Evolutionary conservation across 2,888 invertebrate genomes (phyloP).

Genomic region (Clunio marinus): DNA sequence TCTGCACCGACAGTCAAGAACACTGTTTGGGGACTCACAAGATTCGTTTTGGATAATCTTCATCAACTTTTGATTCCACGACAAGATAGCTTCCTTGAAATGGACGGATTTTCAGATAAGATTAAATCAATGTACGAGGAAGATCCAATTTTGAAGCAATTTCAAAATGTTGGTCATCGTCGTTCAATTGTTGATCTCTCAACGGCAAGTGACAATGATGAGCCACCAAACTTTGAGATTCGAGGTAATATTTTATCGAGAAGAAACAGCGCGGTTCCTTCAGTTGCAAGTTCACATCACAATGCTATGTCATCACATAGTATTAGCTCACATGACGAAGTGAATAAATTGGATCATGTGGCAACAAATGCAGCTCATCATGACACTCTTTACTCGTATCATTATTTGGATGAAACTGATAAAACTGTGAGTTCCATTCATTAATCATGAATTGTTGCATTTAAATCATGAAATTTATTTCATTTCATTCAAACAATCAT

Average conservation of each 20-base stretch:
- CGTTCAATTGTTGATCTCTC: constrained; percentile 26
- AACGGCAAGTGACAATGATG: neutral
- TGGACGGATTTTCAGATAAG: neutral
- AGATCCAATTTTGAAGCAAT: constrained; percentile 27
- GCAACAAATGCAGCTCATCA: constrained; percentile 76
- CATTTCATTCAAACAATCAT: no score
- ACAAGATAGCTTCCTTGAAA: neutral
- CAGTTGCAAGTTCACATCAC: constrained; percentile 36
- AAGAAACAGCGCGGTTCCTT: constrained; percentile 19
- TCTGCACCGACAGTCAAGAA: constrained; percentile 48
- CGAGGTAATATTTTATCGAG: constrained; percentile 17
- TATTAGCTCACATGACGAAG: constrained; percentile 47
- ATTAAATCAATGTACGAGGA: constrained; percentile 25
- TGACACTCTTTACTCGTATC: constrained; percentile 81
- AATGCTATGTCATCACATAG: constrained; percentile 44
- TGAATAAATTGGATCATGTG: constrained; percentile 67
- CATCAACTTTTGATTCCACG: constrained; percentile 16
- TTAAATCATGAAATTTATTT: no score
- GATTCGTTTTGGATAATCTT: constrained; percentile 60
- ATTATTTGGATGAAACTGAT: constrained; percentile 83
- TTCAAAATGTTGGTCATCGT: constrained; percentile 21
- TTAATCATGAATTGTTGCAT: no score
- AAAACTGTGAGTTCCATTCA: constrained; percentile 52
- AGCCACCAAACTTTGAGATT: constrained; percentile 25
- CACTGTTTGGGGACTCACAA: constrained; percentile 55